Evolutionary conservation across 2,888 invertebrate genomes (phyloP).

Genomic region (Melanchra persicariae): DNA sequence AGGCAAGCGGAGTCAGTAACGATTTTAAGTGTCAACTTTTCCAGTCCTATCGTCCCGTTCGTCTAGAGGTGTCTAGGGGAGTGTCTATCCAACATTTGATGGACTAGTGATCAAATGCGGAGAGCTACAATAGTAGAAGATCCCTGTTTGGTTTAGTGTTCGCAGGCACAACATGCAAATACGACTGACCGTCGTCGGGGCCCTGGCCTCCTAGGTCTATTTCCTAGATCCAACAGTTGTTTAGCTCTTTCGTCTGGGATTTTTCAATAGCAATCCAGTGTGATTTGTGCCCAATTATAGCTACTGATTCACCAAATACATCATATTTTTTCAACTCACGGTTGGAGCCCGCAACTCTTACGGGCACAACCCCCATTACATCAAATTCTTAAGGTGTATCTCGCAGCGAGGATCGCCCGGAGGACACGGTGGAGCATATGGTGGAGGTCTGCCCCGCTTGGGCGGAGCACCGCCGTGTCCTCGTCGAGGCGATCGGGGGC

Average conservation of each 20-base stretch:
- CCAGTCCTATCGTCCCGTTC: too few relatives aligned
- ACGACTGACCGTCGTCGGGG: background rate
- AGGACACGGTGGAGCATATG: too few relatives aligned
- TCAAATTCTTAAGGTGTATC: background rate
- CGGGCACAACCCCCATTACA: background rate
- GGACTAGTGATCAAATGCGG: background rate
- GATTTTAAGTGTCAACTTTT: too few relatives aligned
- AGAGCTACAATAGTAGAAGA: background rate
- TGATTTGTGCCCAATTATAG: background rate
- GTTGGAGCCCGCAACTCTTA: too few relatives aligned
- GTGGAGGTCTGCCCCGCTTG: too few relatives aligned
- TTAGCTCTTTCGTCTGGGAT: background rate
- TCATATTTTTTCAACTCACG: too few relatives aligned
- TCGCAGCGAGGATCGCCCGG: too few relatives aligned
- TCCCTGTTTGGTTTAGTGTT: background rate
- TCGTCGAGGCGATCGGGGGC: too few relatives aligned
- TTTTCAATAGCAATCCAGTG: background rate
- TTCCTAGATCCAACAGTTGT: background rate
- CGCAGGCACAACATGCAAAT: background rate
- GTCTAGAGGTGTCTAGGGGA: too few relatives aligned
- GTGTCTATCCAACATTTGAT: too few relatives aligned
- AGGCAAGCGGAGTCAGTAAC: too few relatives aligned
- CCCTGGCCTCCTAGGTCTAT: background rate
- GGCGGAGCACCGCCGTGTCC: too few relatives aligned
- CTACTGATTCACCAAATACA: background rate